Evolutionary conservation across 1,140 invertebrate genomes (phyloP).

Genomic region (Andrena cerasifolii): DNA sequence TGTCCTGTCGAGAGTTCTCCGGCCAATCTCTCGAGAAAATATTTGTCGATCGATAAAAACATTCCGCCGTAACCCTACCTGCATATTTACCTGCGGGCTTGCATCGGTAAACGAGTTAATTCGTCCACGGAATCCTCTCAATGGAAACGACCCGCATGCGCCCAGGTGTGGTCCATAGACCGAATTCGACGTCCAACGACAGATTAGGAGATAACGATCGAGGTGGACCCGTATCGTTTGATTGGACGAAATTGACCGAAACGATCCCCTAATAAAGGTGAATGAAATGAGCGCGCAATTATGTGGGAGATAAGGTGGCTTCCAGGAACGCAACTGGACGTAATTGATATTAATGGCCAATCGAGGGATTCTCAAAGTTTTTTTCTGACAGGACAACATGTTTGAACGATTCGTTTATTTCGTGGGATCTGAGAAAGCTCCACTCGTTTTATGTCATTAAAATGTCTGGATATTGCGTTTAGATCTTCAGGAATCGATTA

Average conservation of each 20-base stretch:
- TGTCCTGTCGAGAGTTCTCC: not conserved
- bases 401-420: conserved; percentile 2
- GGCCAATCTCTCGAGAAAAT: not conserved
- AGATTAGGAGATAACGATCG: conserved; percentile 61
- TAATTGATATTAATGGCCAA: conserved; percentile 68
- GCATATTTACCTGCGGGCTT: conserved; percentile 62
- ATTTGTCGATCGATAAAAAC: not conserved
- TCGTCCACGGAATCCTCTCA: conserved; percentile 3
- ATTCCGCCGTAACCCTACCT: conserved; percentile 45
- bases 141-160: conserved; percentile 69
- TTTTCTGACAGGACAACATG: not conserved
- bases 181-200: conserved; percentile 46
- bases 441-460: not conserved
- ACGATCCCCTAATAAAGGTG: conserved; percentile 62
- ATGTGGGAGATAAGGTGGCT: conserved; percentile 66
- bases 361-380: conserved; percentile 24
- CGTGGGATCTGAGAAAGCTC: conserved; percentile 7
- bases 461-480: not conserved
- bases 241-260: conserved; percentile 70
- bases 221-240: conserved; percentile 71
- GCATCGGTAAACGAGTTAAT: conserved; percentile 52
- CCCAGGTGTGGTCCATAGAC: conserved; percentile 69
- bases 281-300: conserved; percentile 60
- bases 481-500: not conserved
- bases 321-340: conserved; percentile 44